phyloP scores from a whole-genome alignment of 2,113 vertebrate genomes.

The Leptobrachium ailaonicum region DNA sequence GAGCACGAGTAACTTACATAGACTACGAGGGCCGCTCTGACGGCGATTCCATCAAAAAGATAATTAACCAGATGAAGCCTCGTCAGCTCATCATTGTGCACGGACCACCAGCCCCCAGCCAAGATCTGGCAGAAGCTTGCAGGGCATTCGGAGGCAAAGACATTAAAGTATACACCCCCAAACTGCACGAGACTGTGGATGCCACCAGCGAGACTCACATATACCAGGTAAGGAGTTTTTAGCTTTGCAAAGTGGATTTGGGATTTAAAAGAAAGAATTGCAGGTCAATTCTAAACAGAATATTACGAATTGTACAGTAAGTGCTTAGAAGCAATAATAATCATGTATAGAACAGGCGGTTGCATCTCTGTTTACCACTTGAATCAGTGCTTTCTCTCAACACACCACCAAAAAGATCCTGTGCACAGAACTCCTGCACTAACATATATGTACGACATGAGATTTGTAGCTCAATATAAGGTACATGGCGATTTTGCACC shows the following conservation, averaged over 20 bases:
- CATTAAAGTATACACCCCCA: conserved; percentile 95
- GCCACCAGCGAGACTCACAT: conserved; percentile 98
- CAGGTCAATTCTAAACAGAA: too few relatives aligned
- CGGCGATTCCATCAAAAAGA: conserved; percentile 98
- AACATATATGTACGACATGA: too few relatives aligned
- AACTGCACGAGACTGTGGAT: conserved; percentile 93
- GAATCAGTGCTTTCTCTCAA: too few relatives aligned
- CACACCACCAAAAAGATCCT: too few relatives aligned
- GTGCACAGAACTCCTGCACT: too few relatives aligned
- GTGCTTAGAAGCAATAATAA: not conserved
- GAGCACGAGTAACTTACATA: conserved; percentile 92
- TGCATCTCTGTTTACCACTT: too few relatives aligned
- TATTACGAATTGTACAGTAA: not conserved
- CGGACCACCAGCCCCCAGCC: conserved; percentile 91
- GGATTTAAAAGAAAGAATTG: too few relatives aligned
- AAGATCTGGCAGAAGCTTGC: conserved; percentile 93
- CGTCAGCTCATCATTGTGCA: conserved; percentile 91
- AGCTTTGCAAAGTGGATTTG: too few relatives aligned
- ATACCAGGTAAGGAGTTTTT: conserved; percentile 81
- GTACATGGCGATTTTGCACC: too few relatives aligned
- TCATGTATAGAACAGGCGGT: not conserved
- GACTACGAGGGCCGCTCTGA: conserved; percentile 98
- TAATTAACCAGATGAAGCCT: conserved; percentile 98
- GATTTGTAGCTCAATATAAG: too few relatives aligned
- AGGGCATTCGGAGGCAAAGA: conserved; percentile 94